These are phyloP conservation scores for Rhamnusium bicolor DNA, from an alignment of 2,888 invertebrate genomes.

Conservation along the genomic window DNA sequence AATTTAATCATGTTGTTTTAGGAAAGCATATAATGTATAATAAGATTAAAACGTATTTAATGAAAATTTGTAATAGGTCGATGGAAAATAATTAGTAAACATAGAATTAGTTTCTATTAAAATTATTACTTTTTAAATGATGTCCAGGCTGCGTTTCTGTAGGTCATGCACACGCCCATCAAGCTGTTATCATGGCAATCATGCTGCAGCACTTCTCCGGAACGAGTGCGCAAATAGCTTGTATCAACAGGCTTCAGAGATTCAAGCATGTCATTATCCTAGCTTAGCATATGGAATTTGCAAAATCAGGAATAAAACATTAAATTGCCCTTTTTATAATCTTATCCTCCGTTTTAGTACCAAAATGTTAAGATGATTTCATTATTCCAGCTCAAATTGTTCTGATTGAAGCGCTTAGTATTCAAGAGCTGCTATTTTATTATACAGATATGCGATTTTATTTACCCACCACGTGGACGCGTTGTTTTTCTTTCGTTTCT, in stretches of 20 bases:
- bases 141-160: conserved; percentile 18
- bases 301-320: conserved; percentile 1
- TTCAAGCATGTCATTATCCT: conserved; percentile 16
- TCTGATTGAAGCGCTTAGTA: not conserved
- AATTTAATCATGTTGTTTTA: no score
- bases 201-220: conserved; percentile 53
- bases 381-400: not conserved
- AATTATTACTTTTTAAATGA: not conserved
- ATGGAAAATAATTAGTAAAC: not conserved
- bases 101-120: not conserved
- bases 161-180: conserved; percentile 52
- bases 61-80: not conserved
- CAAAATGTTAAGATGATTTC: not conserved
- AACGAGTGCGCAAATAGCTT: conserved; percentile 47
- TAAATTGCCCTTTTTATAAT: not conserved
- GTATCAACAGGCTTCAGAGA: conserved; percentile 37
- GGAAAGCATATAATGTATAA: no score
- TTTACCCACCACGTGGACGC: not conserved
- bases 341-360: not conserved
- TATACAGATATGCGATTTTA: not conserved
- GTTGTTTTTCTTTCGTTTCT: not conserved
- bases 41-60: no score
- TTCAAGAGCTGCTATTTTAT: not conserved
- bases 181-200: conserved; percentile 58
- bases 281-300: conserved; percentile 23